Evolutionary conservation across 2,888 invertebrate genomes (phyloP).

Genomic region (Thymelicus lineola): DNA sequence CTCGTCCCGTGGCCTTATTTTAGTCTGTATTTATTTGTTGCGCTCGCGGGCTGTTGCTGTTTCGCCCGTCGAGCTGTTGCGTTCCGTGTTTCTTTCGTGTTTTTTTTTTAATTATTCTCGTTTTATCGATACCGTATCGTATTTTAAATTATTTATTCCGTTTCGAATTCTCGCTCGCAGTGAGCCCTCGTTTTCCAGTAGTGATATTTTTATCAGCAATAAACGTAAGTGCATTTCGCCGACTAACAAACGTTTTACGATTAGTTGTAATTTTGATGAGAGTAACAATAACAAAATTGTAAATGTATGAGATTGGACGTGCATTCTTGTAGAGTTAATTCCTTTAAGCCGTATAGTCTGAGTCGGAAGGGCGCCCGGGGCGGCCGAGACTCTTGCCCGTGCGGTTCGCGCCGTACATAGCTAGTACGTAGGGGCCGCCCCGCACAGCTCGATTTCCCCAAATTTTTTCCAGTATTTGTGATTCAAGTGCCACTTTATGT

Average conservation of each 20-base stretch:
- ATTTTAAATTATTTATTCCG: conserved; percentile 79
- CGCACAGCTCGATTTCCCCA: conserved; percentile 84
- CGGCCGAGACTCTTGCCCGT: conserved; percentile 70
- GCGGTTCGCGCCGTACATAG: conserved; percentile 49
- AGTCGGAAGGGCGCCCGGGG: conserved; percentile 51
- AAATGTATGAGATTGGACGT: conserved; percentile 83
- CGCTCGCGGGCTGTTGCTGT: conserved; percentile 81
- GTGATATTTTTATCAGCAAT: conserved; percentile 85
- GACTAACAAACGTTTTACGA: conserved; percentile 68
- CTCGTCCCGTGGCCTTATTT: conserved; percentile 80
- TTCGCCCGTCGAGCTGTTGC: conserved; percentile 77
- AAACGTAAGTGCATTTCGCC: conserved; percentile 82
- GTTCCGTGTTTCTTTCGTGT: conserved; percentile 79
- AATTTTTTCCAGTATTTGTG: conserved; percentile 91
- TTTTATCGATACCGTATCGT: conserved; percentile 71
- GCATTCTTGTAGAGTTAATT: conserved; percentile 84
- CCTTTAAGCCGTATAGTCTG: conserved; percentile 83
- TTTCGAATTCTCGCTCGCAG: conserved; percentile 76
- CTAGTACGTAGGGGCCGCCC: conserved; percentile 59
- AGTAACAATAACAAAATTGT: conserved; percentile 68
- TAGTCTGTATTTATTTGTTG: conserved; percentile 81
- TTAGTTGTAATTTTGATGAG: conserved; percentile 77
- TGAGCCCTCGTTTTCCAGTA: conserved; percentile 82
- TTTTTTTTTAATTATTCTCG: conserved; percentile 70
- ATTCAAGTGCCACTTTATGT: conserved; percentile 92